phyloP scores from a whole-genome alignment of 1,140 invertebrate genomes.

The Triops cancriformis region DNA sequence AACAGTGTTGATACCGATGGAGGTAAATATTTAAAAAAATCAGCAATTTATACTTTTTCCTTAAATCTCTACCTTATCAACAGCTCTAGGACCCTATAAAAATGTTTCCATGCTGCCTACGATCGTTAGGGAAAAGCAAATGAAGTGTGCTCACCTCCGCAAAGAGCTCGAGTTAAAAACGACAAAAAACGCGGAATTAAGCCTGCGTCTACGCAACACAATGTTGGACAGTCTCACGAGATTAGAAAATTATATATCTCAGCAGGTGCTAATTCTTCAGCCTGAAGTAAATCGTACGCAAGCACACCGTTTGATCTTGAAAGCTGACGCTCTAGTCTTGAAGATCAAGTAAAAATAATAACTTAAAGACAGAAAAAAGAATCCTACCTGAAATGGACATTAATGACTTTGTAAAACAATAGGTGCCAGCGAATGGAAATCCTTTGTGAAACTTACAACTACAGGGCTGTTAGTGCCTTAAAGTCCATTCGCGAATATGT shows the following conservation, averaged over 20 bases:
- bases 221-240: neutral
- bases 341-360: neutral
- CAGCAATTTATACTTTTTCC: neutral
- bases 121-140: neutral
- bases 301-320: neutral
- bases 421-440: neutral
- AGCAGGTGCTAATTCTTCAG: neutral
- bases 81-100: neutral
- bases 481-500: neutral
- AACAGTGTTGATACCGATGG: neutral
- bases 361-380: neutral
- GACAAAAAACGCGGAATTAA: neutral
- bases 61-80: neutral
- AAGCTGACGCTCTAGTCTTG: neutral
- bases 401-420: neutral
- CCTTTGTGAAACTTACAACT: neutral
- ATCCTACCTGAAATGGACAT: neutral
- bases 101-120: neutral
- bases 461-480: neutral
- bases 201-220: neutral
- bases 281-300: neutral
- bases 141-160: neutral
- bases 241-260: neutral
- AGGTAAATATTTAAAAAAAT: neutral
- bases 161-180: neutral